Evolutionary conservation across 2,888 invertebrate genomes (phyloP).

Genomic region (Drosophila yooni): DNA sequence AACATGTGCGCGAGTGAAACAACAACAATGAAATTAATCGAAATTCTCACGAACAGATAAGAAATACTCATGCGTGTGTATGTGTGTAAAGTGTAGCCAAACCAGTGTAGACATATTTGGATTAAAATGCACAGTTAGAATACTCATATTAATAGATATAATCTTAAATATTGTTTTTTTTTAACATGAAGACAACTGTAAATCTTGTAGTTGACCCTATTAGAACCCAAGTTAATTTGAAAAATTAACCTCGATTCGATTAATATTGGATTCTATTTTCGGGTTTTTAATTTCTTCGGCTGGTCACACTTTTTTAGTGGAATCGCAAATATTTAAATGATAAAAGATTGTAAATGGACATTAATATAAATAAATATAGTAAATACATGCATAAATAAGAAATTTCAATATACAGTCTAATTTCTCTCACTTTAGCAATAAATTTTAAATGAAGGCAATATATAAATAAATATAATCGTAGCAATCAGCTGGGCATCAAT

Average conservation of each 20-base stretch:
- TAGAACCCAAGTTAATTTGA: neutral
- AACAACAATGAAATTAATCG: neutral
- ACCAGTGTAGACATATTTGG: neutral
- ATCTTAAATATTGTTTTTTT: no score
- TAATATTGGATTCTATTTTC: neutral
- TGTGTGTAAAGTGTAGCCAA: neutral
- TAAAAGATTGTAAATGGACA: neutral
- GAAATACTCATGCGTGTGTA: neutral
- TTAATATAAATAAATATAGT: neutral
- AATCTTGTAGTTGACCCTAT: neutral
- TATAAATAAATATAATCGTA: neutral
- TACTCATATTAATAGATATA: no score
- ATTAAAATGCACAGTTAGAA: neutral
- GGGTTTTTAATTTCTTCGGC: neutral
- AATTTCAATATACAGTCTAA: neutral
- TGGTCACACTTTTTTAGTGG: neutral
- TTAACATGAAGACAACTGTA: neutral
- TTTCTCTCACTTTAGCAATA: neutral
- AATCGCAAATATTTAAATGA: neutral
- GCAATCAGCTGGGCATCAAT: neutral
- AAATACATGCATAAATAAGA: no score
- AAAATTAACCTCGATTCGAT: neutral
- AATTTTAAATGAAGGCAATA: no score
- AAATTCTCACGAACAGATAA: constrained; percentile 8
- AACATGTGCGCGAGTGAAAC: constrained; percentile 30